Base-by-base conservation (phyloP, 2,888 invertebrate species). In the Stenolophus ochropezus region DNA sequence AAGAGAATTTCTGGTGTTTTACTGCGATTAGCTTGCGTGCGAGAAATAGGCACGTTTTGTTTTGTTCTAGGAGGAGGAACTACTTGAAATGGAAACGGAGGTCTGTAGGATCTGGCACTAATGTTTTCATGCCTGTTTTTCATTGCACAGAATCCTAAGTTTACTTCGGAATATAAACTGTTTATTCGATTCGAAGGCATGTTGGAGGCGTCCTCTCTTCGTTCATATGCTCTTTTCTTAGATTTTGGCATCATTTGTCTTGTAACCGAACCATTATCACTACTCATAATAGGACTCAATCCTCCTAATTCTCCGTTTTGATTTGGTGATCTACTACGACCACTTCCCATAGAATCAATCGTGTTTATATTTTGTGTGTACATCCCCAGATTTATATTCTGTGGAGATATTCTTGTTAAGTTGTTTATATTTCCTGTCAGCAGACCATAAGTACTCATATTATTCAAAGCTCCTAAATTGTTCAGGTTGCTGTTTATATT, bases 1-100 rank as follows among this genome's bases (percentile, higher is more conserved):
- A 96, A 89, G 33, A 96, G 89, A 47, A 96, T 93, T 90, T 96
- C 96, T 0, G 96, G 94, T 0, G 95, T 95, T 84, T 95, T 92
- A 73, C 94, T 93, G 69, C 93, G 89, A 74, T 91, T 90, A 82
- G 89, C 87, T 71, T 89, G 89, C n/a, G 84, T 89, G 83, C 86
- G 86, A 73, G 86, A 89, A 82, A 86, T 88, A 78, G 87, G 89
- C 18, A 81, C 76, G 53, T 83, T 82, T 75, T 83, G 84, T 83
- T 93, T 92, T 4, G 91, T 91, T 85, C 93, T 91, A 1, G 93
- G 91, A 11, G 93, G 92, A 18, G 92, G 92, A 83, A 91, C 90
- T 1, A 91, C 88, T 81, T 90, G 91, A 82, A 91, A 91, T 14
- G 90, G 90, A 83, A 81, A 82, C 1, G 82, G 79, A 6, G 83